These are phyloP conservation scores for Hipposideros larvatus DNA, from an alignment of 2,797 vertebrate genomes.

Conservation along the genomic window DNA sequence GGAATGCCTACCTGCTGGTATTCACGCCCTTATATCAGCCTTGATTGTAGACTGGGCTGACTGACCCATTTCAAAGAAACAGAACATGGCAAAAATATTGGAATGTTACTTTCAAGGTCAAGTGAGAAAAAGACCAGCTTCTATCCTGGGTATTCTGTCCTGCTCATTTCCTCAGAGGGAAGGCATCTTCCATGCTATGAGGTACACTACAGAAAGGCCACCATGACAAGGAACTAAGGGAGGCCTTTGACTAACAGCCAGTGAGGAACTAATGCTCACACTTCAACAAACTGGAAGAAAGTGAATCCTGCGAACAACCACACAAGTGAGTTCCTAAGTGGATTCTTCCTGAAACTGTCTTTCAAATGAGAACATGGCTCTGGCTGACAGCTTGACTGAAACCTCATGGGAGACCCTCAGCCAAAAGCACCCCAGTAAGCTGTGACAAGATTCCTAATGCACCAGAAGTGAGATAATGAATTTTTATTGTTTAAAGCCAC, in stretches of 20 bases:
- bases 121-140: background rate
- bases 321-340: background rate
- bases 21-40: background rate
- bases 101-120: background rate
- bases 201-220: background rate
- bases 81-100: background rate
- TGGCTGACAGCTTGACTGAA: background rate
- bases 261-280: background rate
- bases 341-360: background rate
- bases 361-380: background rate
- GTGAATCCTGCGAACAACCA: background rate
- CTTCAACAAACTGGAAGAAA: background rate
- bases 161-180: background rate
- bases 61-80: background rate
- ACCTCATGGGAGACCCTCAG: background rate
- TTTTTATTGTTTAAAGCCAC: background rate
- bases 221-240: background rate
- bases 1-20: accelerated
- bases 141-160: background rate
- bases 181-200: background rate
- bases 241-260: background rate
- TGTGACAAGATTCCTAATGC: background rate
- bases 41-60: background rate
- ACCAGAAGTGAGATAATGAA: background rate
- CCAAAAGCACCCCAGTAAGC: background rate